Evolutionary conservation across 2,888 invertebrate species (phyloP), one percentile per base, ranked within the genome.

Genomic region (Ichneumoninae sp.): DNA sequence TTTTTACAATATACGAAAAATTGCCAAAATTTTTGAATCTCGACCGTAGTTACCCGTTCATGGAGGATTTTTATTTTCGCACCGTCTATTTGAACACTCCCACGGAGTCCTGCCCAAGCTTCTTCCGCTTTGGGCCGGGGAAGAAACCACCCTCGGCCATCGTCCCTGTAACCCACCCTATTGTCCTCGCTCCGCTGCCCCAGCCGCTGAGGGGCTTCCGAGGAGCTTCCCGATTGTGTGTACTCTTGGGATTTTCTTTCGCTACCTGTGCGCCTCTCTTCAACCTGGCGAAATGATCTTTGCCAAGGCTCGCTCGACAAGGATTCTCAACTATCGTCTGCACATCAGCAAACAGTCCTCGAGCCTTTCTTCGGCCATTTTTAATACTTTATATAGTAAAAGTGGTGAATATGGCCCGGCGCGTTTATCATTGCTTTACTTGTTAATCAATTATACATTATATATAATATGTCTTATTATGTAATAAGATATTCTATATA

Each of bases 181-280:
- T 74, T 74, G 74, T 74, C 44, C 60, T 74, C 30, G 6, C 40
- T 22, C 60, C 63, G 47, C n/a, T 30, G n/a, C 47, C 5, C 26
- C 7, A 33, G 47, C 60, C 30, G 19, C n/a, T 22, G 47, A 74
- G 30, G 8, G 47, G 60, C 22, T 63, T 30, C 63, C 22, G 19
- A 19, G 10, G 36, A 36, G 30, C 47, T 22, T 57, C 57, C 44
- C 57, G 54, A 44, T 44, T 74, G 63, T 74, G 74, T 57, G 26
- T 60, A 74, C 30, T 63, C 60, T 74, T 1, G n/a, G n/a, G 63
- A 74, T 63, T 74, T 74, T 74, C 33, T 33, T 33, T 63, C 30
- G n/a, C 57, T 74, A 74, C 74, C 74, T 74, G 74, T 63, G n/a
- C 26, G 13, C 19, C 8, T 13, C 3, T n/a, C 44, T 47, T 47